These are phyloP conservation scores for Caenorhabditis becei DNA, from an alignment of 2,888 invertebrate genomes.

Conservation along the genomic window DNA sequence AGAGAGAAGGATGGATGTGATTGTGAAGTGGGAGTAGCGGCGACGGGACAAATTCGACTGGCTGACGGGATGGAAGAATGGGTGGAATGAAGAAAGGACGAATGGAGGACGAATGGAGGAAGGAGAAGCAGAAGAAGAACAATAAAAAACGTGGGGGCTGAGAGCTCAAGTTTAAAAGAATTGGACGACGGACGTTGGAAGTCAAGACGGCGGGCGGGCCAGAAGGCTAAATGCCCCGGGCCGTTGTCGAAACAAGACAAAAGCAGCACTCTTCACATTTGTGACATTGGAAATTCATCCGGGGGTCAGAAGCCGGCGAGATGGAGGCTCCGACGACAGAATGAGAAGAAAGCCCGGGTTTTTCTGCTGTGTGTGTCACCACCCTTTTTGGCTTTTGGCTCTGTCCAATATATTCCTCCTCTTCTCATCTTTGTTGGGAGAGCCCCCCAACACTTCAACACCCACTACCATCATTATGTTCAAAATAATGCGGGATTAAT, in stretches of 20 bases:
- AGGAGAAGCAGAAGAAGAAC: slow-evolving; percentile 7
- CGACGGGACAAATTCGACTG: slow-evolving; percentile 15
- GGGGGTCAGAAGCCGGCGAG: neutral
- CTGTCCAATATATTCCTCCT: slow-evolving; percentile 17
- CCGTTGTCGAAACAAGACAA: too few species aligned
- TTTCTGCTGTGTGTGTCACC: slow-evolving; percentile 9
- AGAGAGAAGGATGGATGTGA: slow-evolving; percentile 7
- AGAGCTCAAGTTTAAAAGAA: neutral
- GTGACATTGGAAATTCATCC: slow-evolving; percentile 54
- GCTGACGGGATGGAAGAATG: slow-evolving; percentile 9
- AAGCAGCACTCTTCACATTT: slow-evolving; percentile 57
- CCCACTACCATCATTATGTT: slow-evolving; percentile 49
- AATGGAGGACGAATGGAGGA: neutral
- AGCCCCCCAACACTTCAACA: neutral
- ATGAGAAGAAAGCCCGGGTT: slow-evolving; percentile 16
- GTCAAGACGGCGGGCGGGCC: too few species aligned
- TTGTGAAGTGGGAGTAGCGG: slow-evolving; percentile 22
- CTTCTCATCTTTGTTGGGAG: slow-evolving; percentile 12
- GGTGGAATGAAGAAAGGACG: slow-evolving; percentile 17
- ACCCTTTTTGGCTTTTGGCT: slow-evolving; percentile 10
- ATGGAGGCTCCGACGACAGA: neutral
- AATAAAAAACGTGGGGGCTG: neutral
- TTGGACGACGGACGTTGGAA: neutral
- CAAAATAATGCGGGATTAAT: neutral
- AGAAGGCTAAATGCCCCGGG: too few species aligned